Conservation (phyloP, 2,888 invertebrate genomes). For the Campoletis raptor region DNA sequence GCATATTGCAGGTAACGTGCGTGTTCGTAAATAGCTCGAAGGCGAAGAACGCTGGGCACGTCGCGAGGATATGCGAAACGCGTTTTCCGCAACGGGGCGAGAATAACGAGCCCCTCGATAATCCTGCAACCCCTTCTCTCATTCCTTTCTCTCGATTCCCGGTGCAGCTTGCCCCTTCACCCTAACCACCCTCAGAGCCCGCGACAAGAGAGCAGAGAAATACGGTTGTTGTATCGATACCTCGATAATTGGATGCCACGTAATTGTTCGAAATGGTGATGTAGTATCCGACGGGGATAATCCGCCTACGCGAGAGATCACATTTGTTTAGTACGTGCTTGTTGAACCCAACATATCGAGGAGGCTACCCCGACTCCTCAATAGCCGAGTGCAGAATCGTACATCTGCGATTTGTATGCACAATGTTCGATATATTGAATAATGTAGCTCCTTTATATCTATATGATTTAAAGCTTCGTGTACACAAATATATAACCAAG, state of each 20-base stretch:
- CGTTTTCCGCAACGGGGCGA: slow-evolving; percentile 74
- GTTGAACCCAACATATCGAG: slow-evolving; percentile 56
- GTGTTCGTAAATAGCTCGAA: slow-evolving; percentile 55
- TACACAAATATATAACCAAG: background rate
- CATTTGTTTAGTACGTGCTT: slow-evolving; percentile 62
- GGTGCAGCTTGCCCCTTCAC: slow-evolving; percentile 9
- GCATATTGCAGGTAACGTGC: slow-evolving; percentile 40
- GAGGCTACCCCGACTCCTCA: slow-evolving; percentile 9
- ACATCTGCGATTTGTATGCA: slow-evolving; percentile 17
- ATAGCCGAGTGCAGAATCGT: slow-evolving; percentile 25
- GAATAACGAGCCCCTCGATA: slow-evolving; percentile 76
- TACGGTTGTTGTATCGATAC: slow-evolving; percentile 60
- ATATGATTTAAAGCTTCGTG: background rate
- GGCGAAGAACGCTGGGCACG: slow-evolving; percentile 77
- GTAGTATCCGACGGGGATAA: slow-evolving; percentile 60
- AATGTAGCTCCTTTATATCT: background rate
- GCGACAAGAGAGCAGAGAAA: slow-evolving; percentile 29
- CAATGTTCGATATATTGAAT: slow-evolving; percentile 31
- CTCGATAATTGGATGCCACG: slow-evolving; percentile 78
- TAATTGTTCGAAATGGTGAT: slow-evolving; percentile 78
- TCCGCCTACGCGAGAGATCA: slow-evolving; percentile 51
- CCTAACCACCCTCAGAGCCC: background rate
- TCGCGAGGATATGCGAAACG: slow-evolving; percentile 76
- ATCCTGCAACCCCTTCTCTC: slow-evolving; percentile 60
- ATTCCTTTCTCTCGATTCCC: slow-evolving; percentile 61